Evolutionary conservation across 2,888 invertebrate genomes (phyloP).

Genomic region (Coelinius sp.): DNA sequence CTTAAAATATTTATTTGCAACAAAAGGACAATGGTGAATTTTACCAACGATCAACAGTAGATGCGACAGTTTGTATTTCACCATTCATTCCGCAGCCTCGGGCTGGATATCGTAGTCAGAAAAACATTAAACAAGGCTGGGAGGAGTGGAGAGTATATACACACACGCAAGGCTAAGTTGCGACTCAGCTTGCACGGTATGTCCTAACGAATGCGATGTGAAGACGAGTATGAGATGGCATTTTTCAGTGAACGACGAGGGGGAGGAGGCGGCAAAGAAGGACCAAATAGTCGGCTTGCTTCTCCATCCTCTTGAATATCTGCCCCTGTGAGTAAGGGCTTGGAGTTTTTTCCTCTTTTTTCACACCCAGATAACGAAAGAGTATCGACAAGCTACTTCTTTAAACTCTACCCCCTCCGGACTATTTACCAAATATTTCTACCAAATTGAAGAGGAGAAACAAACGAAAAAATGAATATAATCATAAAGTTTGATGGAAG

Average conservation of each 20-base stretch:
- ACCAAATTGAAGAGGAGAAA: not conserved
- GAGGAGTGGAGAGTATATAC: not conserved
- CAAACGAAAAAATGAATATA: not conserved
- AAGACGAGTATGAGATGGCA: constrained; percentile 39
- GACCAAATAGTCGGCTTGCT: constrained; percentile 1
- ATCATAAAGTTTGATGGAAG: constrained; percentile 3
- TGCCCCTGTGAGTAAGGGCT: constrained; percentile 19
- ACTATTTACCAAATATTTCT: not conserved
- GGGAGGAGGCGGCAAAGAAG: constrained; percentile 7
- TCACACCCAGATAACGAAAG: constrained; percentile 28
- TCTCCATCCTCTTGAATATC: constrained; percentile 12
- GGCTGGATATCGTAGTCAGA: constrained; percentile 44
- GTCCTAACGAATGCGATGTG: constrained; percentile 50
- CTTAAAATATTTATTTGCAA: constrained; percentile 6
- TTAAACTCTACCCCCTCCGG: not conserved
- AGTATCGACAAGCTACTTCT: constrained; percentile 24
- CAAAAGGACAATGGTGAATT: constrained; percentile 22
- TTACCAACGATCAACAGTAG: constrained; percentile 1
- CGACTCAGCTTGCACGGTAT: constrained; percentile 41
- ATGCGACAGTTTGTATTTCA: constrained; percentile 46
- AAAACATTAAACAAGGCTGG: constrained; percentile 32
- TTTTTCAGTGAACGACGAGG: constrained; percentile 32
- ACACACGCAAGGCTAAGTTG: constrained; percentile 20
- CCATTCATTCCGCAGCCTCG: constrained; percentile 37
- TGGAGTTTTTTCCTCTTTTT: constrained; percentile 17